Evolutionary conservation across 2,888 invertebrate species (phyloP), one percentile per base, ranked within the genome.

Genomic region (Pandemis corylana): DNA sequence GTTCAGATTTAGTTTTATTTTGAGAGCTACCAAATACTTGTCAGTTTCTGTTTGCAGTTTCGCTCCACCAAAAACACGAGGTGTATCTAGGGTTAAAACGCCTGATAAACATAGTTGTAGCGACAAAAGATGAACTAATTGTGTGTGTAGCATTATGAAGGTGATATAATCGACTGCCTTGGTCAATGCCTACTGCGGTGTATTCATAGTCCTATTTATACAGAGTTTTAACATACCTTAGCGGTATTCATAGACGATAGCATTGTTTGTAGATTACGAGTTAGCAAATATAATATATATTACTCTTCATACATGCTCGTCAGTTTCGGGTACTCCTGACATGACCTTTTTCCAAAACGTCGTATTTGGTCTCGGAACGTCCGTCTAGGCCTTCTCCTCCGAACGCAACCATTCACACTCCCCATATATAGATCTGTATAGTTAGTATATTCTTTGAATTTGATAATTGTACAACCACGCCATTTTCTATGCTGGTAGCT

Each of bases 191-290:
- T 5, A 28, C 56, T 4, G 44, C 7, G n/a, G 28, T 41, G 9
- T 70, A 74, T 74, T 70, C 66, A 66, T 74, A 74, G 69, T 28
- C 67, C 1, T 7, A n/a, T 41, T n/a, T n/a, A 59, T 5, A 41
- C 12, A n/a, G 4, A 13, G 41, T 41, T 41, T 62, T 7, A 62
- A n/a, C 13, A 36, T 61, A 20, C 9, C 20, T n/a, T 62, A 13
- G 36, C 41, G 1, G 41, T 62, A 62, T 41, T 9, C 28, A 12
- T 59, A 20, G 59, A 10, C 6, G 59, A 28, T 59, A 28, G 28
- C 7, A 53, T 15, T 15, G 28, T 59, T 59, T 28, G 9, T 53
- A 1, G 10, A 59, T n/a, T 10, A 59, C 28, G 59, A 28, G 28
- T 59, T 28, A 59, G 59, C 59, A 59, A 20, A 59, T 28, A 12